Base-by-base conservation (phyloP, 2,797 vertebrate genomes). In the Myiotriccus ornatus region DNA sequence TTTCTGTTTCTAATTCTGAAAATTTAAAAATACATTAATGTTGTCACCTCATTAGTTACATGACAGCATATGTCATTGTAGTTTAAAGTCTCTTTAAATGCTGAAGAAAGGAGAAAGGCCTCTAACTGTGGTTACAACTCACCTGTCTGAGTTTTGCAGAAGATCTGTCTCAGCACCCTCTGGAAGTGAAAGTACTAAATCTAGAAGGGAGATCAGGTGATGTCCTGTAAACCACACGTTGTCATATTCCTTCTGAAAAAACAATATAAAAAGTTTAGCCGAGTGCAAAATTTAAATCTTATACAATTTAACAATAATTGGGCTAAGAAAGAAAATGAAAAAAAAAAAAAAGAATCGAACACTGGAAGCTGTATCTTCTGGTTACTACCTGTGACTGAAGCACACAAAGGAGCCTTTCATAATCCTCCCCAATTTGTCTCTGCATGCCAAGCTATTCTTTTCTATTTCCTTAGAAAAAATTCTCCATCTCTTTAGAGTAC, bases 61-160 rank as follows among this genome's bases (percentile, higher is more conserved):
- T 14, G 23, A 39, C 12, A 68, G 28, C 17, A 47, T 59, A 70
- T 32, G 28, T 32, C 19, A 84, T 15, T 67, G 24, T 9, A 85
- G 67, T 53, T 10, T 43, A 50, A 71, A 85, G 21, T 63, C 67
- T 75, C 69, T 83, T 65, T 28, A 56, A 74, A 57, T 44, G 2
- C 63, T n/a, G 55, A 46, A 90, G 74, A 91, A 92, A 77, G 53
- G n/a, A 77, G 24, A 93, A 69, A 77, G 80, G 57, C 44, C 75
- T 90, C 55, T 43, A 67, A 39, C 20, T 56, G 28, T 16, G 18
- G 75, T 78, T 65, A 65, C 46, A 92, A 46, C 98, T 98, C 74
- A 99, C 99, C 98, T 98, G 95, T 99, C 99, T 93, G 99, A 99
- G 47, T 97, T 97, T 74, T 98, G 98, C 23, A 99, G 98, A 91